Evolutionary conservation across 2,797 vertebrate species (phyloP), one percentile per base, ranked within the genome.

Genomic region (Betta splendens): DNA sequence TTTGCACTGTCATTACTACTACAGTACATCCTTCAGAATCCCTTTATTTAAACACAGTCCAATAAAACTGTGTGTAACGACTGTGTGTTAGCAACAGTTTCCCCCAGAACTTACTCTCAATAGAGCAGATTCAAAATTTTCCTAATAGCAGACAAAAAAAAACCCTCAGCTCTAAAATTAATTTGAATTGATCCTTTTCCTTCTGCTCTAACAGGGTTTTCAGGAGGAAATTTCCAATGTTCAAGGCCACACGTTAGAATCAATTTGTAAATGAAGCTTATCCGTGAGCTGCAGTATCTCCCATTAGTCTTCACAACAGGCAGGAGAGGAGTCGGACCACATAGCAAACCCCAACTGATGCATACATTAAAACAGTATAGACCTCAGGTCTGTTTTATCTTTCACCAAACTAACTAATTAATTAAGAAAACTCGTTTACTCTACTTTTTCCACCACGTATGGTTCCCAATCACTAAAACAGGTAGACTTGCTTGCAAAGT

Each of bases 101-200:
- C 28, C 2, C 0, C 28, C 48, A 11, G 44, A 26, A 65, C 52
- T 21, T 55, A 63, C 54, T 81, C 66, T 63, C 45, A 42, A n/a
- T n/a, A n/a, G n/a, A 76, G 70, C 63, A 36, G 57, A 61, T 83
- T 77, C 51, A 51, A 79, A 74, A 64, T 66, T 63, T 75, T 79
- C 75, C 83, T 77, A 79, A 65, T 66, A 80, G 84, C 39, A 69
- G 72, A 79, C 72, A 74, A 54, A 69, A 79, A 73, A 71, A 76
- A n/a, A n/a, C n/a, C 73, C 72, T 80, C 74, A 52, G 71, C 57
- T 55, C 71, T 45, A 45, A 76, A 87, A 86, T 85, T 76, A 69
- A 86, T 85, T 86, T 69, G 53, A 81, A 89, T 85, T 75, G 76
- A 87, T 88, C 83, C 72, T 53, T 13, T 47, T 23, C 10, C 23